A percentile compares a stretch with the other conserved stretches of the same genome.
Evolutionary conservation across 2,113 vertebrate genomes (phyloP).

Genomic region (Mustelus asterias): DNA sequence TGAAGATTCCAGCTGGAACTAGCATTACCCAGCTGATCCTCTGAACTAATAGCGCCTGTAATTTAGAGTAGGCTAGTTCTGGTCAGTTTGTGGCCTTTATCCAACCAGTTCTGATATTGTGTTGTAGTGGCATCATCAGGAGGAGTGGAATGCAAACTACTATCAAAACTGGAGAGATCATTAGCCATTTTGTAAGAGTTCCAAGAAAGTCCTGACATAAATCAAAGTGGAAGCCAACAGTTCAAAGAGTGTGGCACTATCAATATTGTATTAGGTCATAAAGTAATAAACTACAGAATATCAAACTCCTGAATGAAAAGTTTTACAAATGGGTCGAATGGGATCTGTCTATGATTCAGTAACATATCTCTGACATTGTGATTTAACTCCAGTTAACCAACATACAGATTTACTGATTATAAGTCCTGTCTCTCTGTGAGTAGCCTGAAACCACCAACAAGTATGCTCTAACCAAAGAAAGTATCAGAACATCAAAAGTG

Average conservation of each 20-base stretch:
- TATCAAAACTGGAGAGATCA: neutral
- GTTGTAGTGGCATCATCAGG: neutral
- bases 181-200: neutral
- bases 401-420: neutral
- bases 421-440: neutral
- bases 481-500: neutral
- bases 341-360: neutral
- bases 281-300: conserved; percentile 18
- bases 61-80: neutral
- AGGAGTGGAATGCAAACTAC: neutral
- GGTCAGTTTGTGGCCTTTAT: neutral
- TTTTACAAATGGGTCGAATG: neutral
- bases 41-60: neutral
- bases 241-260: neutral
- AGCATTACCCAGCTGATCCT: neutral
- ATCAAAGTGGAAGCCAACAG: neutral
- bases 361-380: neutral
- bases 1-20: neutral
- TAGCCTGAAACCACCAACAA: neutral
- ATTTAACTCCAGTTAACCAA: neutral
- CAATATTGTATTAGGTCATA: neutral
- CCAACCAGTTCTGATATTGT: neutral
- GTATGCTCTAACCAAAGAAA: neutral
- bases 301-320: neutral
- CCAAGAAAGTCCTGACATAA: neutral